Percentiles rank a stretch among this genome's conserved stretches.
Conservation (phyloP, 2,888 invertebrate species). For the Penaeus monodon region DNA sequence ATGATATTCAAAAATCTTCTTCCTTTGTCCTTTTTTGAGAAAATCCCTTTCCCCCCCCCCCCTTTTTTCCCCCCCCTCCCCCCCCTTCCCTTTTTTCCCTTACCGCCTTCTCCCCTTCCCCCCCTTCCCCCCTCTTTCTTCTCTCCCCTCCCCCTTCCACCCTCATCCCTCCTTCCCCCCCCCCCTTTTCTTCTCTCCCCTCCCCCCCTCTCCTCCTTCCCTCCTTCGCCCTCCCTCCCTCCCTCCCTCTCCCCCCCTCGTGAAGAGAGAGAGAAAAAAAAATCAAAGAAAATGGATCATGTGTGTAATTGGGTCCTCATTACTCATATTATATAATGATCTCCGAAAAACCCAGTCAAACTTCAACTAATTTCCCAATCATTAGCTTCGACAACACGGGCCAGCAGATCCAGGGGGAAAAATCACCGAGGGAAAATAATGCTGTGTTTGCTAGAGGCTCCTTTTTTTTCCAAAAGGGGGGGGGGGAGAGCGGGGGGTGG, state of each 20-base stretch:
- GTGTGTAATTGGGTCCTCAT: conserved; percentile 49
- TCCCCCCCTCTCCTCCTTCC: not conserved
- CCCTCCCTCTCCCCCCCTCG: not conserved
- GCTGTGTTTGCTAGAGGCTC: too few species aligned
- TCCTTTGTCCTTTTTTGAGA: not conserved
- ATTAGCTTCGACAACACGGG: conserved; percentile 32
- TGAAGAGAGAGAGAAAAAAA: not conserved
- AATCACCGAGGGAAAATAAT: too few species aligned
- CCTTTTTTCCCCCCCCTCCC: not conserved
- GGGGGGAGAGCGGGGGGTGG: too few species aligned
- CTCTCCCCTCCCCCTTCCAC: not conserved
- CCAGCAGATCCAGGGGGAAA: too few species aligned
- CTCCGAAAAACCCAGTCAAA: conserved; percentile 26
- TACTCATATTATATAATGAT: conserved; percentile 38
- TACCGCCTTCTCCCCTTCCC: conserved; percentile 67
- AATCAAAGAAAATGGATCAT: conserved; percentile 31
- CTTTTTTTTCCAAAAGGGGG: too few species aligned
- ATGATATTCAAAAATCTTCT: not conserved
- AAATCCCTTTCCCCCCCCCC: not conserved
- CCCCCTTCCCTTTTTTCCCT: conserved; percentile 67
- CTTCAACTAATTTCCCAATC: conserved; percentile 42
- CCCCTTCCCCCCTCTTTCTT: conserved; percentile 7
- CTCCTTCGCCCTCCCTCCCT: not conserved
- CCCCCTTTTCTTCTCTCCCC: not conserved
- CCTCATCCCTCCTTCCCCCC: not conserved